Evolutionary conservation across 2,888 invertebrate species (phyloP), one percentile per base, ranked within the genome.

Genomic region (Mythimna lalbum): DNA sequence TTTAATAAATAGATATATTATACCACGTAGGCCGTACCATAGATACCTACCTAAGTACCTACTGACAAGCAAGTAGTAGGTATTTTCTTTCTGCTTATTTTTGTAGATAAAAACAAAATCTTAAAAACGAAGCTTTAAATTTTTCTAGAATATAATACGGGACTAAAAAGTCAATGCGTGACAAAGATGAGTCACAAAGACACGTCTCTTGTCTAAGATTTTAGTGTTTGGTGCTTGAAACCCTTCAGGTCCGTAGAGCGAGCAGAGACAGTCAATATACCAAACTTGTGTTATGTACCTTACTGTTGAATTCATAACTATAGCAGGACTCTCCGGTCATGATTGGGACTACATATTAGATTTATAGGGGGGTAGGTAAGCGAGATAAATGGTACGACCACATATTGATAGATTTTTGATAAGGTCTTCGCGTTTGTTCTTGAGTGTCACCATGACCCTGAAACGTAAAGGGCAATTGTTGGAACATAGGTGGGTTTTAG

Each of bases 171-270:
- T 27, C 12, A 33, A 49, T 53, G 39, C 78, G 79, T 72, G 61
- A 23, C 36, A 49, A 57, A 72, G 55, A 56, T 61, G 23, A 66
- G 36, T 60, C 55, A 79, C 59, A 76, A 74, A 60, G 63, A 43
- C 43, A 43, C 55, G 62, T 55, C 63, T 50, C 57, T 59, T 61
- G 53, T 27, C 19, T 49, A 19, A 76, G 65, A 63, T 59, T 73
- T 73, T 31, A 60, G 59, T 63, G 36, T 56, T 71, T 71, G 23
- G 47, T 72, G 43, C 61, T 78, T 52, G n/a, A 72, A 72, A 52
- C 39, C 39, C 60, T 61, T 78, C 36, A 53, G 12, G 27, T 33
- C 27, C 63, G 19, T 57, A 47, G n/a, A 14, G 49, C 5, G 55
- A 73, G 36, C 52, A 53, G 62, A 27, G 12, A 23, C 53, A 68